phyloP scores from a whole-genome alignment of 2,797 vertebrate species.

The Sebastes minor region DNA sequence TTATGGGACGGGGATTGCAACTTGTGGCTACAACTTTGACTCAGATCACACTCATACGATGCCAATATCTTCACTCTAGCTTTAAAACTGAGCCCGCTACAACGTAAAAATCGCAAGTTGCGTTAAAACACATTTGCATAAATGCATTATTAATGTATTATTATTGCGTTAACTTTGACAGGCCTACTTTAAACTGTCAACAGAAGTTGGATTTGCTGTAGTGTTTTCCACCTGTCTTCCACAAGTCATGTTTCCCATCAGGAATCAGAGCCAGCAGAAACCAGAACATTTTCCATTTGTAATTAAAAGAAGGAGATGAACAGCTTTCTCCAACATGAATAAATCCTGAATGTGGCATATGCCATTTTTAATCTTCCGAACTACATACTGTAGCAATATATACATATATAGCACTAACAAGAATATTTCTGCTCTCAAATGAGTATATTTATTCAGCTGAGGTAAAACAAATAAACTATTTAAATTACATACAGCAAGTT shows the following conservation, averaged over 20 bases:
- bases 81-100: too few relatives aligned
- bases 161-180: too few relatives aligned
- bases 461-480: too few relatives aligned
- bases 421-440: too few relatives aligned
- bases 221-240: slow-evolving; percentile 34
- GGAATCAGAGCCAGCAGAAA: slow-evolving; percentile 21
- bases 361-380: not conserved
- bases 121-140: too few relatives aligned
- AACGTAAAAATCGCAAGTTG: too few relatives aligned
- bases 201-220: not conserved
- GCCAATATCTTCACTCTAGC: too few relatives aligned
- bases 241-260: slow-evolving; percentile 12
- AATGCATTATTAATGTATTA: too few relatives aligned
- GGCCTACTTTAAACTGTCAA: slow-evolving; percentile 13
- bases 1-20: not conserved
- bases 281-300: slow-evolving; percentile 13
- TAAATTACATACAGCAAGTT: too few relatives aligned
- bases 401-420: too few relatives aligned
- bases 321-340: slow-evolving; percentile 1
- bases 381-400: too few relatives aligned
- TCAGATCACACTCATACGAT: not conserved
- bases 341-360: not conserved
- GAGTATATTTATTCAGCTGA: too few relatives aligned
- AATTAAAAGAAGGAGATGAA: slow-evolving; percentile 25
- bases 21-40: not conserved